phyloP scores from a whole-genome alignment of 2,113 vertebrate species.

The Larimichthys polyactis region DNA sequence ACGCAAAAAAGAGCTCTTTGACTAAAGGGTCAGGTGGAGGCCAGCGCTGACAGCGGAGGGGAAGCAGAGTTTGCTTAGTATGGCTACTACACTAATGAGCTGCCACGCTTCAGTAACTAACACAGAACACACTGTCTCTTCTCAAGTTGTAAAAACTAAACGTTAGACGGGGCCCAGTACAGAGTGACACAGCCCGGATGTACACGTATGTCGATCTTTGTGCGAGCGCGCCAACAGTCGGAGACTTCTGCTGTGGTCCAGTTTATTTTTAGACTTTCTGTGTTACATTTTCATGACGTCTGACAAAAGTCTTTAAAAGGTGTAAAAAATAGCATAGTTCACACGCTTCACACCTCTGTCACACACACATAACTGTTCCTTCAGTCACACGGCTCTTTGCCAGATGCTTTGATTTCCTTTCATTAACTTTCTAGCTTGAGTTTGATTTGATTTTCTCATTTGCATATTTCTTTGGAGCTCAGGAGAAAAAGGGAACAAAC shows the following conservation, averaged over 20 bases:
- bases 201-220: neutral
- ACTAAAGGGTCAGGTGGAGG: neutral
- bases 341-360: neutral
- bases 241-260: neutral
- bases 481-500: too few species aligned
- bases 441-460: neutral
- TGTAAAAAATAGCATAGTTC: neutral
- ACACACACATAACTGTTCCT: neutral
- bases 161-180: neutral
- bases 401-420: neutral
- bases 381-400: neutral
- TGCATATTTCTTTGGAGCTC: neutral
- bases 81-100: conserved; percentile 32
- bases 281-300: neutral
- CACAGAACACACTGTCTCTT: neutral
- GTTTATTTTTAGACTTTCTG: neutral
- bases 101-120: conserved; percentile 13
- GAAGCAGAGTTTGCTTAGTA: neutral
- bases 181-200: neutral
- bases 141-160: neutral
- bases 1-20: conserved; percentile 26
- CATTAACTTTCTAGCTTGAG: too few species aligned
- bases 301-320: neutral
- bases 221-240: neutral
- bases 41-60: neutral